Evolutionary conservation across 2,113 vertebrate genomes (phyloP), one percentile per base, ranked within the genome.

Genomic region (Lepus europaeus): DNA sequence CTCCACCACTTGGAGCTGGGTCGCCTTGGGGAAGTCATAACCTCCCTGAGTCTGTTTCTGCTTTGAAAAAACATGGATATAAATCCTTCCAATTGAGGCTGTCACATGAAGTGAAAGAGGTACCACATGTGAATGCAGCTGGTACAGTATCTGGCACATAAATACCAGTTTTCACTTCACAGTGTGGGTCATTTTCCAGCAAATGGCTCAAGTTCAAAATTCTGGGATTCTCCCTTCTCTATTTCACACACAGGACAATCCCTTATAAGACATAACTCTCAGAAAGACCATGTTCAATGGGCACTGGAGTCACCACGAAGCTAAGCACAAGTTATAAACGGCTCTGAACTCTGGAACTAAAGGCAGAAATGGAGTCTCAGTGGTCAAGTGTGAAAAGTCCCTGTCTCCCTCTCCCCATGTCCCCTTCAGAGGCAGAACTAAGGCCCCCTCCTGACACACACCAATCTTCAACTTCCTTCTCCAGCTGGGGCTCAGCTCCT

Each of bases 321-420:
- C 68, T 63, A 70, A 68, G 63, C 5, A 27, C 68, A 89, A 70
- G 73, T 81, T 70, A 95, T 16, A 69, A 79, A 95, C 66, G 64
- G 78, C 66, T 91, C 61, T 19, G n/a, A 70, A 53, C 29, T 87
- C 70, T 78, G 70, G 53, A 66, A 73, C 45, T n/a, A 87, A 82
- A 78, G 64, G 76, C 64, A 80, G 86, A 89, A 53, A 76, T 68
- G 63, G 68, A 91, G 76, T 64, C 69, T 49, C 8, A 49, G 53
- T 70, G 53, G 51, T 51, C 14, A 27, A 87, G n/a, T 29, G 74
- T 61, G 74, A 39, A 72, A 72, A 83, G 49, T 20, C 45, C 31
- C 45, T 79, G 81, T 17, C n/a, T 27, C 36, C 11, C 25, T 2
- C 10, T 8, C 33, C 23, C 11, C 22, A 33, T n/a, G 13, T 25